These are phyloP conservation scores for Drosophila sp. DNA, from an alignment of 1,140 invertebrate genomes.

Conservation along the genomic window DNA sequence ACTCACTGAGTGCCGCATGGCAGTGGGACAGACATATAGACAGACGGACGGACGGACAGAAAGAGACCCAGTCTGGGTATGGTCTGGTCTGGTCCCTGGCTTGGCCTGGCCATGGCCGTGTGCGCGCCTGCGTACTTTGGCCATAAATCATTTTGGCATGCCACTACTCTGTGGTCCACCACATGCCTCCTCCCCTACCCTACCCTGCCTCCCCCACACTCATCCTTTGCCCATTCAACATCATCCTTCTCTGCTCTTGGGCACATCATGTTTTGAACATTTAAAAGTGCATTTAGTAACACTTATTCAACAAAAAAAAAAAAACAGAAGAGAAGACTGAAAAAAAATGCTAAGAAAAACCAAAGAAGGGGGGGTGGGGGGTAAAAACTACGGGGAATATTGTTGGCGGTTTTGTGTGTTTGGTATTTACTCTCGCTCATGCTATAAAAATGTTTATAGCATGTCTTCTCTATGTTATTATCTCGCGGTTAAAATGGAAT, in stretches of 20 bases:
- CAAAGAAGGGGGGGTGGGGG: constrained; percentile 14
- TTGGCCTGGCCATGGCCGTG: constrained; percentile 64
- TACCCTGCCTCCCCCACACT: not conserved
- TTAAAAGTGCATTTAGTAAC: constrained; percentile 83
- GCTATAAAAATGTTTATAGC: constrained; percentile 81
- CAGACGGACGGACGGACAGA: not conserved
- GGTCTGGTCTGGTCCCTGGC: constrained; percentile 11
- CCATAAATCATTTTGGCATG: constrained; percentile 82
- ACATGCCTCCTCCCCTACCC: constrained; percentile 1
- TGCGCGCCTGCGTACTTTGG: constrained; percentile 74
- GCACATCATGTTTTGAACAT: constrained; percentile 75
- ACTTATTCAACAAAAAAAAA: constrained; percentile 72
- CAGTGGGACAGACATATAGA: constrained; percentile 10
- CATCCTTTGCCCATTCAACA: constrained; percentile 25
- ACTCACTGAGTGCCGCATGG: constrained; percentile 63
- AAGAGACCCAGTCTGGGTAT: constrained; percentile 6
- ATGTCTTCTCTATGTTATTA: constrained; percentile 71
- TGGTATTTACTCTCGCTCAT: constrained; percentile 30
- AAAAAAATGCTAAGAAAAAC: constrained; percentile 1
- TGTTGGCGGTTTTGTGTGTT: constrained; percentile 14
- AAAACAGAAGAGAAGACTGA: constrained; percentile 22
- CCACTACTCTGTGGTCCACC: constrained; percentile 65
- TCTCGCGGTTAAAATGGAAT: constrained; percentile 66
- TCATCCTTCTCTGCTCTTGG: not conserved
- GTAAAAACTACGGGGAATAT: too few relatives aligned